Evolutionary conservation across 2,113 vertebrate species (phyloP), one percentile per base, ranked within the genome.

Genomic region (Mobula birostris): DNA sequence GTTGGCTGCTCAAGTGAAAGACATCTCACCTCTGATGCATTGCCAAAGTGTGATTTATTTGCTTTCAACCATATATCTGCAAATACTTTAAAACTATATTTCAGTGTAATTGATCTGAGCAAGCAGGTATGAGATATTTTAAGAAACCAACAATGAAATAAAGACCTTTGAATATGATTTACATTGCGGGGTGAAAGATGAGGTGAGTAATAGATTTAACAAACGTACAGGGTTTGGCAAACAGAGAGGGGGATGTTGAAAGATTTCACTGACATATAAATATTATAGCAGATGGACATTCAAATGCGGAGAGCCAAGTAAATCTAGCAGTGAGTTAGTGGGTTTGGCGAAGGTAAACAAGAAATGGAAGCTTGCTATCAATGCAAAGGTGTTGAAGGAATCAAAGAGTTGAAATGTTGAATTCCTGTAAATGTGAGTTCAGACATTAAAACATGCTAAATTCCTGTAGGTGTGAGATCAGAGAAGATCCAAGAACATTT

Each of bases 81-180:
- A 88, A 88, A 88, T 63, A 63, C 15, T 63, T 88, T 88, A 88
- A 88, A 88, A 88, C 85, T 88, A 15, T 88, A 63, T 88, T 87
- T 87, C 83, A 61, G 14, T 19, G 12, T 87, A 61, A 29, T 61
- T 87, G 24, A 61, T 87, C 48, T 19, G 83, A 87, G 83, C 48
- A 61, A 61, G 48, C 56, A 87, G 48, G 12, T 61, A 61, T 87
- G 40, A 56, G 56, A 61, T 61, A 87, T 61, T 61, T 27, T 11
- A 24, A 61, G 56, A 61, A 87, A 24, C 58, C 48, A 61, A 87
- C 24, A 29, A 58, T 61, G 56, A 61, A 58, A 87, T 58, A 87
- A 87, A 61, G 48, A 15, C 21, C 19, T 87, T 87, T 61, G 19
- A 29, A 1, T 58, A 56, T 83, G 80, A 83, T 87, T 87, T 87